phyloP scores from a whole-genome alignment of 1,140 invertebrate species.

The Diuraphis noxia region DNA sequence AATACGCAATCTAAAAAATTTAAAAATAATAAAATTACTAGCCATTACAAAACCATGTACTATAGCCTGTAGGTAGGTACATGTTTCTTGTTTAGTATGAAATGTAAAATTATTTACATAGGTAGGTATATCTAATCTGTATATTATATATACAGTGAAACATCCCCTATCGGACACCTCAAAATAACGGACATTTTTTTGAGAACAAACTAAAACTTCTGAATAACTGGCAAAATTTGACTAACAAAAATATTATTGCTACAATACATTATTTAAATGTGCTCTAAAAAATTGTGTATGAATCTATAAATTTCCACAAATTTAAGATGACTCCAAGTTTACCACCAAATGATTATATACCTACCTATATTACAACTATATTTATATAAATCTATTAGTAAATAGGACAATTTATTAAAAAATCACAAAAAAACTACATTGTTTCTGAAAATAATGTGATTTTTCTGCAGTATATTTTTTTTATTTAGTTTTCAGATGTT shows the following conservation, averaged over 20 bases:
- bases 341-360: background rate
- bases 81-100: background rate
- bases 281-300: background rate
- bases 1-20: background rate
- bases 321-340: background rate
- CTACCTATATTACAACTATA: background rate
- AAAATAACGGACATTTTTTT: too few species aligned
- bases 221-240: too few species aligned
- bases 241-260: background rate
- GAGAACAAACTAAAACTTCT: too few species aligned
- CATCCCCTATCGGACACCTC: too few species aligned
- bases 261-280: background rate
- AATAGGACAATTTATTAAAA: constrained; percentile 1
- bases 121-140: too few species aligned
- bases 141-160: too few species aligned
- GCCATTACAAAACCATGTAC: background rate
- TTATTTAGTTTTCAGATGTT: background rate
- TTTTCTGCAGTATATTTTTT: background rate
- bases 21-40: background rate
- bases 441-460: background rate
- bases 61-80: too few species aligned
- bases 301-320: background rate
- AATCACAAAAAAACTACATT: background rate
- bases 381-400: background rate
- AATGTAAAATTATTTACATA: background rate